Base-by-base conservation (phyloP, 2,797 vertebrate genomes). In the Protonibea diacanthus region DNA sequence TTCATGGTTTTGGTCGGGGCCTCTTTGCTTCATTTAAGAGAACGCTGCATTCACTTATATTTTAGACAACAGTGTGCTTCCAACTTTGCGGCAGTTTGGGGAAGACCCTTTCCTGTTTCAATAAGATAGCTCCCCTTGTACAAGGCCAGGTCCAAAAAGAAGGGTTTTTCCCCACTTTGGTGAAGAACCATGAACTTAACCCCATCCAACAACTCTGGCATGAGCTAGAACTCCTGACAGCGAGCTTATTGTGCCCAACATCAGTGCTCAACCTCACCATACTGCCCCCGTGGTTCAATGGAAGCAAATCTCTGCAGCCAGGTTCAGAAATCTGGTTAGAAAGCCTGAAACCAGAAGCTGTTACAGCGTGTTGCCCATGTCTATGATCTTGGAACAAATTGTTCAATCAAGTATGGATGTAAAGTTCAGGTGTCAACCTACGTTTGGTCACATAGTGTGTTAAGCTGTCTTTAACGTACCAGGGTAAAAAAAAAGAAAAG, bases 211-310 rank as follows among this genome's bases (percentile, higher is more conserved):
- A 68, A n/a, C 7, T 58, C 44, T 53, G 48, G 40, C 40, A 29
- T 45, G n/a, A 20, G 49, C 55, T 21, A 52, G 15, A 61, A 25
- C 25, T 0, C 29, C 4, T 13, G n/a, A 51, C 42, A 14, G 42
- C 1, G 14, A 55, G 12, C 27, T 48, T 51, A 59, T 70, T 18
- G 12, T 38, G 42, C 21, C 14, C 13, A 4, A 49, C 44, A 48
- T 66, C 67, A 23, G n/a, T 11, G 33, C 14, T 27, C 11, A 2
- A 45, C 63, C 17, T 74, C 51, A 15, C 56, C 38, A 8, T 65
- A 52, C 61, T 0, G 40, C 33, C 61, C 20, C 45, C 55, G 55
- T 40, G 68, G 64, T 58, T 78, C 21, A 77, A 61, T 25, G 9
- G 25, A 44, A 47, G 65, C n/a, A 60, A 38, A 44, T 48, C n/a